These are phyloP conservation scores for Drosophila atroscutellata DNA, from an alignment of 2,888 invertebrate species.

Conservation along the genomic window DNA sequence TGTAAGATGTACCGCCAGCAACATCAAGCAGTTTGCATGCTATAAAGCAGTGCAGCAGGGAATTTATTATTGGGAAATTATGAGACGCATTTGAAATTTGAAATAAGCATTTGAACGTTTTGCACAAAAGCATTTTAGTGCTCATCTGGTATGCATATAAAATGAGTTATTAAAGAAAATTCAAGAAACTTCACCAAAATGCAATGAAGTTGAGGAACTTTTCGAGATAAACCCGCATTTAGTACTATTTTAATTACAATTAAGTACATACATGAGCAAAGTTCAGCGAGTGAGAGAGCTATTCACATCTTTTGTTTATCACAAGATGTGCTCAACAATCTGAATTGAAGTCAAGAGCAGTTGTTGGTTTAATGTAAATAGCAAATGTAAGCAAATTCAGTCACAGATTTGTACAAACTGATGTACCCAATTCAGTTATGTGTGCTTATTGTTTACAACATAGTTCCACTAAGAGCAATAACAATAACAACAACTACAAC, in stretches of 20 bases:
- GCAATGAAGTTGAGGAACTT: background rate
- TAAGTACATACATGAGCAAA: background rate
- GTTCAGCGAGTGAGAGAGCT: background rate
- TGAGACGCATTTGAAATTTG: background rate
- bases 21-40: constrained; percentile 25
- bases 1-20: background rate
- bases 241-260: background rate
- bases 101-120: too few species aligned
- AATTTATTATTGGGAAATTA: background rate
- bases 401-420: constrained; percentile 34
- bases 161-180: background rate
- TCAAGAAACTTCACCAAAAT: background rate
- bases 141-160: background rate
- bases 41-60: constrained; percentile 33
- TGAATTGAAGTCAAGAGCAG: background rate
- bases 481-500: constrained; percentile 11
- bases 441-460: constrained; percentile 64
- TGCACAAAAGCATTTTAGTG: background rate
- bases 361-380: constrained; percentile 15
- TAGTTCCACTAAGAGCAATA: constrained; percentile 18
- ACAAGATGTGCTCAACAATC: background rate
- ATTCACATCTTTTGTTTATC: background rate
- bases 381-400: constrained; percentile 15
- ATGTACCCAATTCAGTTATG: constrained; percentile 57
- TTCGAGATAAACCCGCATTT: background rate